Evolutionary conservation across 2,797 vertebrate genomes (phyloP), one percentile per base, ranked within the genome.

Genomic region (Microctenopoma steveboyesi): DNA sequence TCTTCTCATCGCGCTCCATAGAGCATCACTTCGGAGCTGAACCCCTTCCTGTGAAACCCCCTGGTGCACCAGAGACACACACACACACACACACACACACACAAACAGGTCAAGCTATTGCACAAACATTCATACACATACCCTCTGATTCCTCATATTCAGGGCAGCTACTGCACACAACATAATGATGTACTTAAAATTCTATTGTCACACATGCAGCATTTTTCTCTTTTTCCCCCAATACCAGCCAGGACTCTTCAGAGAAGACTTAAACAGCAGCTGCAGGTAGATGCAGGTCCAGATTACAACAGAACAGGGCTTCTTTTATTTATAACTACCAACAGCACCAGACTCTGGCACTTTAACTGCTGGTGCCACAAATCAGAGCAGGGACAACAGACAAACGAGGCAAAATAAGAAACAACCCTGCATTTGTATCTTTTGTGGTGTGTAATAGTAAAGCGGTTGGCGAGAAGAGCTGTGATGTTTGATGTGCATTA

Each of bases 281-380:
- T 74, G 67, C 71, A 77, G 74, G 63, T 68, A 65, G 64, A 80
- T 71, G 53, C 69, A 59, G 33, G 15, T 46, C 55, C 78, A 79
- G 72, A 78, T 67, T 69, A 77, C 81, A 83, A 82, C 72, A 81
- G 69, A 72, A 73, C 76, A 74, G 66, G 30, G 60, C 27, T 59
- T 86, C 50, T 86, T 85, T 90, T 82, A 88, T 91, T 89, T 81
- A 85, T 87, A 81, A 74, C 74, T 61, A 84, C 43, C 74, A 85
- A 71, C 39, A 77, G 74, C 58, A 69, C 30, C 13, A 4, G 74
- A 59, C 68, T 60, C 40, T 75, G 68, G 72, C 79, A 66, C 75
- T 86, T 78, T 49, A 71, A 65, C 60, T 69, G 54, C 27, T 68
- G 57, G 51, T 22, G 5, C 57, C 71, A 64, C 55, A 61, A 53